Conservation (phyloP, 1,140 invertebrate genomes). For the Sitodiplosis mosellana region DNA sequence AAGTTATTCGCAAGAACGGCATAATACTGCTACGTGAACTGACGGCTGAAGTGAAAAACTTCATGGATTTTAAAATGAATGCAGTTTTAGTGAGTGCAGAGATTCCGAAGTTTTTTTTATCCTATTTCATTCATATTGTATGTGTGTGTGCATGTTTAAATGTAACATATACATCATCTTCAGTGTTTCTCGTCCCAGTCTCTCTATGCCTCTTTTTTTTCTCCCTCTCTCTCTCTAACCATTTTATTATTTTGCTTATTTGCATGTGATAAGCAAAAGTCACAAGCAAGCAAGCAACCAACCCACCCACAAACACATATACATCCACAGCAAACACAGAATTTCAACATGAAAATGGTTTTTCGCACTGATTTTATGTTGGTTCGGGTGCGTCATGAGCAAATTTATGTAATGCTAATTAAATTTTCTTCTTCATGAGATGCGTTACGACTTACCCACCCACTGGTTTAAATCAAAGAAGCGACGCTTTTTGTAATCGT, state of each 20-base stretch:
- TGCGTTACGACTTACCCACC: not conserved
- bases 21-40: conserved; percentile 62
- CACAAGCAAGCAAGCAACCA: not conserved
- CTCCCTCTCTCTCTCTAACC: no score
- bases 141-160: not conserved
- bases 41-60: conserved; percentile 68
- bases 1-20: conserved; percentile 61
- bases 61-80: conserved; percentile 80
- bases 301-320: not conserved
- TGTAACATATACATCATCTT: not conserved
- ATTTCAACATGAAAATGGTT: not conserved
- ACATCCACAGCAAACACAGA: not conserved
- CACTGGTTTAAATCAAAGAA: not conserved
- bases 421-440: not conserved
- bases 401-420: not conserved
- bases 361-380: not conserved
- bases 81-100: conserved; percentile 58
- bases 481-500: not conserved
- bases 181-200: not conserved
- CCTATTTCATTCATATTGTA: not conserved
- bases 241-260: not conserved
- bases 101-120: not conserved
- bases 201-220: not conserved
- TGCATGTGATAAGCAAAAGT: not conserved
- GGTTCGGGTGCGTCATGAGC: not conserved